phyloP scores from a whole-genome alignment of 2,797 vertebrate species.

The Rousettus madagascariensis region DNA sequence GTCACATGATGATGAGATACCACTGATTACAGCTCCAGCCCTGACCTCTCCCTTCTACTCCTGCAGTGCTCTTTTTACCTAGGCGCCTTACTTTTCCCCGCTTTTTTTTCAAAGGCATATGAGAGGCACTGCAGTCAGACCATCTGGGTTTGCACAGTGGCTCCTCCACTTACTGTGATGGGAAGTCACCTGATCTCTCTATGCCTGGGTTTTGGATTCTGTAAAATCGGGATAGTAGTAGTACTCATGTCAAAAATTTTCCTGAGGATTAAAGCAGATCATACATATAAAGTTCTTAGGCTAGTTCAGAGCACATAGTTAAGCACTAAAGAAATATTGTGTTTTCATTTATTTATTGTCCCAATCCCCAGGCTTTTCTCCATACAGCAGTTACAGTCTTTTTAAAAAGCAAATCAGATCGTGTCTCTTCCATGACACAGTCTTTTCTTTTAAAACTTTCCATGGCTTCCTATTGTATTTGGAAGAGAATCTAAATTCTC shows the following conservation, averaged over 20 bases:
- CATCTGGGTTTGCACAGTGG: neutral
- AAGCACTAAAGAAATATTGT: constrained; percentile 10
- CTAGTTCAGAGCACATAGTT: neutral
- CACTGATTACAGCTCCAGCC: neutral
- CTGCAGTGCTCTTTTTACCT: neutral
- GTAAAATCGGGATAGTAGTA: neutral
- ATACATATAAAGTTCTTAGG: neutral
- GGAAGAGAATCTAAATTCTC: constrained; percentile 29
- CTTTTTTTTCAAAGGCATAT: neutral
- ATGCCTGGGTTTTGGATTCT: neutral
- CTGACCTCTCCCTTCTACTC: neutral
- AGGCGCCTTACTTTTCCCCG: neutral
- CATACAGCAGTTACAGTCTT: neutral
- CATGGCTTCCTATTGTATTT: neutral
- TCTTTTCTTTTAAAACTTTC: neutral
- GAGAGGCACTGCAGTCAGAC: neutral
- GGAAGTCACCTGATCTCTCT: neutral
- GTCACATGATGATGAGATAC: neutral
- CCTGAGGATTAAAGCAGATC: neutral
- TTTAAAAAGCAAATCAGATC: constrained; percentile 32
- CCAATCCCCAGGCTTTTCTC: neutral
- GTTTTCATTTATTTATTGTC: constrained; percentile 46
- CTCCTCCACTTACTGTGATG: neutral
- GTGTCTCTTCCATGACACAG: neutral
- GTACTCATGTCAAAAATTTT: neutral